phyloP scores from a whole-genome alignment of 2,888 invertebrate genomes.

The Caenorhabditis wallacei region DNA sequence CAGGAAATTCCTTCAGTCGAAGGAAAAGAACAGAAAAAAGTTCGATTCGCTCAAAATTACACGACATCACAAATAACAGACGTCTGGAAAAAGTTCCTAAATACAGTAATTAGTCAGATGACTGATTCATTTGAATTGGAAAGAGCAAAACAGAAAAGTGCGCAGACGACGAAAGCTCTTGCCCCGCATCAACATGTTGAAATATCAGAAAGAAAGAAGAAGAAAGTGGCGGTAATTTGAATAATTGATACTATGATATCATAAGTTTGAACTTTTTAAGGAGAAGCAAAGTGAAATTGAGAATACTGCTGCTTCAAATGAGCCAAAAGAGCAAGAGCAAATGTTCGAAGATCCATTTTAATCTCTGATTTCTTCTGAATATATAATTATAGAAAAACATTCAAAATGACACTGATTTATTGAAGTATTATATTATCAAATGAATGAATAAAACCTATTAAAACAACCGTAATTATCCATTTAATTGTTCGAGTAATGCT shows the following conservation, averaged over 20 bases:
- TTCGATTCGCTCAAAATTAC: constrained; percentile 80
- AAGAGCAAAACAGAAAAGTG: constrained; percentile 77
- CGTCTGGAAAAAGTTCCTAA: constrained; percentile 76
- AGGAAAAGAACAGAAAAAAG: constrained; percentile 74
- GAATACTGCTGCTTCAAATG: constrained; percentile 70
- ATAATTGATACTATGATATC: constrained; percentile 6
- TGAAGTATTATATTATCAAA: constrained; percentile 1
- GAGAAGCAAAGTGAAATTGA: constrained; percentile 81
- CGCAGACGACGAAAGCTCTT: constrained; percentile 79
- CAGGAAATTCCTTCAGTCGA: constrained; percentile 71
- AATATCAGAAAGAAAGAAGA: constrained; percentile 77
- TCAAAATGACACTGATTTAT: constrained; percentile 18
- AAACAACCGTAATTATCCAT: constrained; percentile 23
- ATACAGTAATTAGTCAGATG: constrained; percentile 76
- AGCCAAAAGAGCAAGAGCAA: constrained; percentile 76
- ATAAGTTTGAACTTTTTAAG: constrained; percentile 63
- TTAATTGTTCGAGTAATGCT: constrained; percentile 45
- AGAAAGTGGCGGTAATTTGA: constrained; percentile 69
- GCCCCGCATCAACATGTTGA: constrained; percentile 83
- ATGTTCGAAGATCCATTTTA: constrained; percentile 82
- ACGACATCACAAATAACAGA: constrained; percentile 73
- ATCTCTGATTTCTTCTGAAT: not conserved
- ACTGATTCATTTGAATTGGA: constrained; percentile 82
- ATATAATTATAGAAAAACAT: constrained; percentile 11
- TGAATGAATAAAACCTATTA: not conserved